phyloP scores from a whole-genome alignment of 2,113 vertebrate species.

The Dipodomys ordii region DNA sequence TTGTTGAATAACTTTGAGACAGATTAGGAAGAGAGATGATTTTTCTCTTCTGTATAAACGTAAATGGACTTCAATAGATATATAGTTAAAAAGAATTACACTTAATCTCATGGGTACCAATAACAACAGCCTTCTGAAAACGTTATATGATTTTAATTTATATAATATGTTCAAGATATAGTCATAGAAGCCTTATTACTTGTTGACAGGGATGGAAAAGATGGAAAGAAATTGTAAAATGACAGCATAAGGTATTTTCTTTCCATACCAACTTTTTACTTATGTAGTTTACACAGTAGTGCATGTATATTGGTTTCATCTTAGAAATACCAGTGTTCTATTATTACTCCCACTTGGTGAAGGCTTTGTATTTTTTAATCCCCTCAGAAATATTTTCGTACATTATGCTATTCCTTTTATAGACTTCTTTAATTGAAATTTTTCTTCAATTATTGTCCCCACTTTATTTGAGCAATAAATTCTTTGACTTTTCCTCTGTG shows the following conservation, averaged over 20 bases:
- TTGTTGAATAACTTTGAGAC: background rate
- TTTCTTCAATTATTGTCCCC: background rate
- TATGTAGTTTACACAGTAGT: background rate
- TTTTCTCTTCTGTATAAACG: background rate
- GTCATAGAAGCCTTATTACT: too few relatives aligned
- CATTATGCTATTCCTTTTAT: background rate
- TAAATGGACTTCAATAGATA: background rate
- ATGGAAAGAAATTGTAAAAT: background rate
- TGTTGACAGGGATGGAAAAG: background rate
- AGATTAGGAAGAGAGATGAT: background rate
- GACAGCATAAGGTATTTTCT: background rate
- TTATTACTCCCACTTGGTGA: background rate
- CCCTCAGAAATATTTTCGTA: background rate
- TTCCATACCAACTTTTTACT: background rate
- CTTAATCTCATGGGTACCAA: background rate
- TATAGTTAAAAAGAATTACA: background rate
- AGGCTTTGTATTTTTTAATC: background rate
- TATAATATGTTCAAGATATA: background rate
- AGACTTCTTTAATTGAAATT: background rate
- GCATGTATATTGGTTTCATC: background rate
- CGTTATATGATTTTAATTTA: background rate
- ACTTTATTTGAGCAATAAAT: background rate
- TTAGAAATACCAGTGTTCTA: background rate
- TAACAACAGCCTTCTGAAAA: background rate
- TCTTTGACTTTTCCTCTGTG: background rate